phyloP scores from a whole-genome alignment of 2,113 vertebrate species.

The Ifrita kowaldi region DNA sequence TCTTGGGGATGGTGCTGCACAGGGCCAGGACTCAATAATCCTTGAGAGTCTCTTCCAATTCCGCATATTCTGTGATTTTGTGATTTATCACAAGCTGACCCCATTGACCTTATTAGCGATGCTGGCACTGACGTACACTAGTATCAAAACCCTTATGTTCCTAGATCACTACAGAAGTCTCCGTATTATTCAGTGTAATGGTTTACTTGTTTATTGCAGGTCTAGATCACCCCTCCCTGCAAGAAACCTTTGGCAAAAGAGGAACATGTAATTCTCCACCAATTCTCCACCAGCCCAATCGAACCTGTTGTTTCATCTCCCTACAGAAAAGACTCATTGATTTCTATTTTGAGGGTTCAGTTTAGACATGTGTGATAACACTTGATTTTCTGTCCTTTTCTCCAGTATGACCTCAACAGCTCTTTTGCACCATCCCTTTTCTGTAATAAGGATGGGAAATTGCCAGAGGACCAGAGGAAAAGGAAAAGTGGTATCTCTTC shows the following conservation, averaged over 20 bases:
- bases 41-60: background rate
- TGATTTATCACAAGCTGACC: background rate
- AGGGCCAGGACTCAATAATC: background rate
- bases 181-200: background rate
- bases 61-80: background rate
- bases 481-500: background rate
- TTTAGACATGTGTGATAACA: background rate
- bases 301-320: background rate
- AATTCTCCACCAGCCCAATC: background rate
- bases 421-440: background rate
- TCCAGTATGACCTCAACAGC: background rate
- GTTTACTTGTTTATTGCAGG: background rate
- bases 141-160: background rate
- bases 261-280: background rate
- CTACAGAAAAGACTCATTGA: background rate
- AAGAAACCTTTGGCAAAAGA: background rate
- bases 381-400: background rate
- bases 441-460: background rate
- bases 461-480: background rate
- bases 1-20: background rate
- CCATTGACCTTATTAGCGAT: background rate
- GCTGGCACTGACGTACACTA: background rate
- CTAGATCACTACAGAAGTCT: background rate
- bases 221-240: background rate
- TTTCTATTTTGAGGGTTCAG: background rate